These are phyloP conservation scores for Chlamydotis undulata DNA, from an alignment of 2,113 vertebrate genomes.

Conservation along the genomic window DNA sequence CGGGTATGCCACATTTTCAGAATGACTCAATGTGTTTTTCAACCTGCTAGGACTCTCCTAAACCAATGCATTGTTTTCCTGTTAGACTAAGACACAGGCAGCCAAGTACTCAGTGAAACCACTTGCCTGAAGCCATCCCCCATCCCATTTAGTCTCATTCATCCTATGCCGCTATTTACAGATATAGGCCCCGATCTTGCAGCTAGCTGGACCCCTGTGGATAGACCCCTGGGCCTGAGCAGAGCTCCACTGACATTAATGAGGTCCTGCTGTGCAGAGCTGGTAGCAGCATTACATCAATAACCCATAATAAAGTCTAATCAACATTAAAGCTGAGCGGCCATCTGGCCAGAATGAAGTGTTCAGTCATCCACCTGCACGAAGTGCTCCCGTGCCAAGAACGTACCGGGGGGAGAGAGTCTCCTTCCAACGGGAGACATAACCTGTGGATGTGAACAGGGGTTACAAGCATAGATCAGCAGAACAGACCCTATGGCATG, in stretches of 20 bases:
- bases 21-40: background rate
- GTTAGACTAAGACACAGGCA: background rate
- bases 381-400: background rate
- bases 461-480: background rate
- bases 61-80: background rate
- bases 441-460: background rate
- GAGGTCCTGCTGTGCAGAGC: background rate
- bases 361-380: background rate
- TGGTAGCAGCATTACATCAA: background rate
- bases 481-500: background rate
- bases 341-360: background rate
- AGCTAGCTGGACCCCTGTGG: background rate
- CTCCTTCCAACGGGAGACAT: background rate
- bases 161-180: background rate
- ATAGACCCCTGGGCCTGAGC: background rate
- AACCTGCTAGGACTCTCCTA: background rate
- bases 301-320: constrained; percentile 9
- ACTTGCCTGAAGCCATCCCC: background rate
- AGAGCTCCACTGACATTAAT: background rate
- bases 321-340: background rate
- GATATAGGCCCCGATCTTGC: background rate
- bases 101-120: background rate
- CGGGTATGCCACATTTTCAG: accelerated
- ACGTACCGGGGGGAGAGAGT: background rate
- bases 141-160: background rate